These are phyloP conservation scores for Leptinotarsa juncta DNA, from an alignment of 2,888 invertebrate genomes.

Conservation along the genomic window DNA sequence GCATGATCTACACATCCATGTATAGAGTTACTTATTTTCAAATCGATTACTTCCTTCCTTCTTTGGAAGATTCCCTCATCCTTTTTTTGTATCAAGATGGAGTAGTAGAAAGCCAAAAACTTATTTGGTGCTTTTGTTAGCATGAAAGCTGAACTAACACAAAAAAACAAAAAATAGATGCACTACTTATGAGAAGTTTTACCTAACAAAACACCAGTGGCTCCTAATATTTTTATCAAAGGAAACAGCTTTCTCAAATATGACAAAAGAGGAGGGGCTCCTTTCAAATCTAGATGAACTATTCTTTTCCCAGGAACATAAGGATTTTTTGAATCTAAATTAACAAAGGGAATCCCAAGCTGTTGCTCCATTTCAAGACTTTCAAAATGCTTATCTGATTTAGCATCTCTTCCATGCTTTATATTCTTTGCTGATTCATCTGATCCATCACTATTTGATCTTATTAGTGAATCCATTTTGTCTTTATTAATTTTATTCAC, in stretches of 20 bases:
- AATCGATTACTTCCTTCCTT: too few relatives aligned
- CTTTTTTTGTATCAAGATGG: too few relatives aligned
- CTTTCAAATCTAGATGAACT: slow-evolving; percentile 83
- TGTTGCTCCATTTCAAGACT: slow-evolving; percentile 60
- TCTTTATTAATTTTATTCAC: slow-evolving; percentile 42
- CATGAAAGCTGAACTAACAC: too few relatives aligned
- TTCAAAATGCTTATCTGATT: slow-evolving; percentile 42
- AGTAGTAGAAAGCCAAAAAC: too few relatives aligned
- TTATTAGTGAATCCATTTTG: slow-evolving; percentile 29
- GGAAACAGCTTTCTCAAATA: slow-evolving; percentile 72
- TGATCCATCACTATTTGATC: slow-evolving; percentile 42
- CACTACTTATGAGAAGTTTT: slow-evolving; percentile 19
- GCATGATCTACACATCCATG: too few relatives aligned
- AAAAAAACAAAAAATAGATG: not conserved
- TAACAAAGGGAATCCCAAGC: slow-evolving; percentile 65
- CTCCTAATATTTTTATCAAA: slow-evolving; percentile 72
- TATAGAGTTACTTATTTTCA: too few relatives aligned
- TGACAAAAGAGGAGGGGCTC: slow-evolving; percentile 76
- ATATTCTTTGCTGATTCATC: slow-evolving; percentile 61
- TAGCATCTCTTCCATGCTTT: slow-evolving; percentile 52
- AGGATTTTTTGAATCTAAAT: slow-evolving; percentile 62
- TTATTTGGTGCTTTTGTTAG: too few relatives aligned
- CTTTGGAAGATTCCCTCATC: too few relatives aligned
- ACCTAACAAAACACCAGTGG: slow-evolving; percentile 74
- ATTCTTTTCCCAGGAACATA: slow-evolving; percentile 70